These are phyloP conservation scores for Telmatherina bonti DNA, from an alignment of 2,797 vertebrate genomes.

Conservation along the genomic window DNA sequence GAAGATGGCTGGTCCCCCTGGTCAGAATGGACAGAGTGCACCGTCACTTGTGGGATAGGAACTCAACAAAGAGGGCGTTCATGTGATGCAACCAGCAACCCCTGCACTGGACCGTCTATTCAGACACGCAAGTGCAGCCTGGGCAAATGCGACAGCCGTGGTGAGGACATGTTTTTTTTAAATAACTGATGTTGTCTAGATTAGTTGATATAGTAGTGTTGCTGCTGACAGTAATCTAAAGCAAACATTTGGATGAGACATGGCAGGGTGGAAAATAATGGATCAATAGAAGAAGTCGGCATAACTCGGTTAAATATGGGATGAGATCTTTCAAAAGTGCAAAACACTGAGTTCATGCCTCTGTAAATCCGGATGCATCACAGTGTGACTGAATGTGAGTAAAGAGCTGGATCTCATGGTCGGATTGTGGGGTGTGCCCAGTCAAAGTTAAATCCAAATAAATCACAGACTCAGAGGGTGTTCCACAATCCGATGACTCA, in stretches of 20 bases:
- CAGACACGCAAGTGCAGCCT: constrained; percentile 95
- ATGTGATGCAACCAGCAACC: constrained; percentile 95
- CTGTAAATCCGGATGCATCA: constrained; percentile 54
- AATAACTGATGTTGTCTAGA: background rate
- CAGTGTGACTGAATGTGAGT: constrained; percentile 36
- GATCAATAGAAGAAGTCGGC: constrained; percentile 42
- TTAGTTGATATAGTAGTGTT: constrained; percentile 10
- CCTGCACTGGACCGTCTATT: constrained; percentile 93
- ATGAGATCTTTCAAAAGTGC: constrained; percentile 39
- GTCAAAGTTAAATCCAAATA: constrained; percentile 55
- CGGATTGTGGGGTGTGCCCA: constrained; percentile 57
- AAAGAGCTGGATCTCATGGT: constrained; percentile 44
- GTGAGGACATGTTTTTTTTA: constrained; percentile 81
- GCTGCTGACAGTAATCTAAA: constrained; percentile 30
- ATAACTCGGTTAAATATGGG: constrained; percentile 30
- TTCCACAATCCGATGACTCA: constrained; percentile 60
- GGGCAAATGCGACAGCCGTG: constrained; percentile 93
- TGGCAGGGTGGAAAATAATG: constrained; percentile 16
- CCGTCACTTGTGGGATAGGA: constrained; percentile 93
- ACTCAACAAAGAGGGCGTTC: constrained; percentile 97
- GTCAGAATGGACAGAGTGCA: constrained; percentile 99
- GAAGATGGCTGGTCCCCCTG: constrained; percentile 98
- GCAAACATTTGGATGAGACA: constrained; percentile 43
- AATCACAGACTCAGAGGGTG: constrained; percentile 52
- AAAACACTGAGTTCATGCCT: constrained; percentile 36